Evolutionary conservation across 1,140 invertebrate species (phyloP), one percentile per base, ranked within the genome.

Genomic region (Rhyacophila brunnea): DNA sequence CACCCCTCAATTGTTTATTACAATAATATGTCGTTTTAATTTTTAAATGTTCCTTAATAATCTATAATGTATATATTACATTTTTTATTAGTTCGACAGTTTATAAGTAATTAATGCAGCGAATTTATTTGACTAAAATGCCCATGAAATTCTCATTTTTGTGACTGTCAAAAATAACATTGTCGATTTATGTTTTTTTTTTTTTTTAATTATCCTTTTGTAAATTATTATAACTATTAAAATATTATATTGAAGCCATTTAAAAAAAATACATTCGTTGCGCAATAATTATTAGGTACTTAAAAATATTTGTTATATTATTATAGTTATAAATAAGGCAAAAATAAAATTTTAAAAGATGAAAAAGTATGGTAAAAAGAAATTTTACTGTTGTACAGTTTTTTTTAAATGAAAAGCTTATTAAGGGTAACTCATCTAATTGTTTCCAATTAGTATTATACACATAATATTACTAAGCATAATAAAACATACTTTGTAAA

Each of bases 271-370:
- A 40, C 53, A 60, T 60, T 65, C 58, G 43, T 60, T 58, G 62
- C 62, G 62, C 62, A 65, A 65, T 65, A 65, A 65, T 57, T 55
- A 57, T 23, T 65, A 60, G 58, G 48, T 56, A 65, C 54, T 40
- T 57, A 50, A 56, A n/a, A 28, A 57, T 15, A 42, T 48, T 49
- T 57, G 46, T 57, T 49, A 56, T 38, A 18, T 54, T 44, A 54
- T 54, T 54, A 54, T 42, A 38, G 20, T 3, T 43, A 35, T 7
- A 51, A 52, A 35, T 54, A 45, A 32, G 38, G 42, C 43, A 28
- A 47, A 47, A 23, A 47, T 23, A 36, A 34, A 46, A 38, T 20
- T 17, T 15, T 47, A 36, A 56, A 13, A 20, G 9, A 47, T 28
- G 14, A 14, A 56, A 20, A 40, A 40, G 4, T 56, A 35, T 46